These are phyloP conservation scores for Petrolisthes manimaculis DNA, from an alignment of 2,888 invertebrate species.

Conservation along the genomic window DNA sequence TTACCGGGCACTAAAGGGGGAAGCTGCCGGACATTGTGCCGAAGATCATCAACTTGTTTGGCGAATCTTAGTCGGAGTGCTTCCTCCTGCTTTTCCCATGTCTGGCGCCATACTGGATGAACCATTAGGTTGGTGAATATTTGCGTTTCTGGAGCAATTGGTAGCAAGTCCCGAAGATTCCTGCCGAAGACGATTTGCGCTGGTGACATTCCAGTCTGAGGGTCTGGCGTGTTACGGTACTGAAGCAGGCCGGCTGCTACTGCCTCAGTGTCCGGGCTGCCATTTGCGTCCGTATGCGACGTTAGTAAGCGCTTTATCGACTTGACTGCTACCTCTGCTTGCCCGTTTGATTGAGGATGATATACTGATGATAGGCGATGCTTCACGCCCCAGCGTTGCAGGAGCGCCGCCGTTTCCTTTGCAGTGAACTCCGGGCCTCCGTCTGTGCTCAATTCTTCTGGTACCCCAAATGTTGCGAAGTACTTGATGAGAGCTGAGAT, in stretches of 20 bases:
- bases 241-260: slow-evolving; percentile 19
- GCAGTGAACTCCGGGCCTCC: slow-evolving; percentile 30
- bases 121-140: slow-evolving; percentile 30
- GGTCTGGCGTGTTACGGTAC: slow-evolving; percentile 34
- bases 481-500: too few species aligned
- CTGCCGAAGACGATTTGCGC: slow-evolving; percentile 27
- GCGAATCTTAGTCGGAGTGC: slow-evolving; percentile 26
- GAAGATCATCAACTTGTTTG: slow-evolving; percentile 23
- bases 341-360: slow-evolving; percentile 36
- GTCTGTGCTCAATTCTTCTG: slow-evolving; percentile 30
- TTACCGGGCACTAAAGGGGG: neutral
- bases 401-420: slow-evolving; percentile 29
- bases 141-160: too few species aligned
- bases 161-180: slow-evolving; percentile 34
- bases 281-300: slow-evolving; percentile 22
- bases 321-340: slow-evolving; percentile 28
- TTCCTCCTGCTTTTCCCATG: slow-evolving; percentile 23
- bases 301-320: slow-evolving; percentile 38
- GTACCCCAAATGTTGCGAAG: too few species aligned
- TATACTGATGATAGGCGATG: slow-evolving; percentile 24
- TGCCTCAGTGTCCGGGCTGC: slow-evolving; percentile 7
- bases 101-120: slow-evolving; percentile 23
- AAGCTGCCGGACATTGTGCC: neutral
- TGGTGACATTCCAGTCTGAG: too few species aligned
- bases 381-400: slow-evolving; percentile 21